A percentile compares a stretch with the other conserved stretches of the same genome.
Evolutionary conservation across 1,140 invertebrate species (phyloP).

Genomic region (Vanessa tameamea): DNA sequence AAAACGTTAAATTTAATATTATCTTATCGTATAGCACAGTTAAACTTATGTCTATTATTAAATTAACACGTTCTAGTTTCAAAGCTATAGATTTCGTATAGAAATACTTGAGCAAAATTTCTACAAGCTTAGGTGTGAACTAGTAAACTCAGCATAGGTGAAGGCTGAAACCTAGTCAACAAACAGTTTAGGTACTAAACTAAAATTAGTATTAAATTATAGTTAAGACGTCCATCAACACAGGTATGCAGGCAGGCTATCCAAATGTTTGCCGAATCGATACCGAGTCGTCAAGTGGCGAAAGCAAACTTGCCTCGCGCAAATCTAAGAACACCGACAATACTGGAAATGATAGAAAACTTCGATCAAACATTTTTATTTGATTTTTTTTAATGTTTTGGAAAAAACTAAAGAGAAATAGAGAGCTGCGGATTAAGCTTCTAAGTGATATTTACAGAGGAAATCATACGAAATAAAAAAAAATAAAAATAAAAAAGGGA

Average conservation of each 20-base stretch:
- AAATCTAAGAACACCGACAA: slow-evolving; percentile 1
- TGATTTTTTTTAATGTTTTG: too few relatives aligned
- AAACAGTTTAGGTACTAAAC: slow-evolving; percentile 12
- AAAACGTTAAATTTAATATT: too few relatives aligned
- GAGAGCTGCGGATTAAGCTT: too few relatives aligned
- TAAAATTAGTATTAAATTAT: slow-evolving; percentile 16
- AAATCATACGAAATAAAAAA: too few relatives aligned
- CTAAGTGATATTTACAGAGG: too few relatives aligned
- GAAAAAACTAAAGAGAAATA: too few relatives aligned
- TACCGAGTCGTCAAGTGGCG: slow-evolving; percentile 11
- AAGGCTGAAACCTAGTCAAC: neutral
- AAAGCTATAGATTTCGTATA: neutral
- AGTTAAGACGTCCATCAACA: slow-evolving; percentile 8
- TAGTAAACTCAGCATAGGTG: neutral
- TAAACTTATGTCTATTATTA: too few relatives aligned
- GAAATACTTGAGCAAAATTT: neutral
- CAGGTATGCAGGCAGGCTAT: slow-evolving; percentile 10
- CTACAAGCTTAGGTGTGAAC: slow-evolving; percentile 2
- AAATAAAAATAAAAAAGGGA: too few relatives aligned
- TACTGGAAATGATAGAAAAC: neutral
- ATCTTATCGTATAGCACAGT: too few relatives aligned
- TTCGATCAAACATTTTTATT: too few relatives aligned
- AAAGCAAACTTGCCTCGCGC: slow-evolving; percentile 15
- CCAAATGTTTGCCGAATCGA: slow-evolving; percentile 11
- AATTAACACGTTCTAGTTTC: neutral